Evolutionary conservation across 1,140 invertebrate species (phyloP).

Genomic region (Halictus rubicundus): DNA sequence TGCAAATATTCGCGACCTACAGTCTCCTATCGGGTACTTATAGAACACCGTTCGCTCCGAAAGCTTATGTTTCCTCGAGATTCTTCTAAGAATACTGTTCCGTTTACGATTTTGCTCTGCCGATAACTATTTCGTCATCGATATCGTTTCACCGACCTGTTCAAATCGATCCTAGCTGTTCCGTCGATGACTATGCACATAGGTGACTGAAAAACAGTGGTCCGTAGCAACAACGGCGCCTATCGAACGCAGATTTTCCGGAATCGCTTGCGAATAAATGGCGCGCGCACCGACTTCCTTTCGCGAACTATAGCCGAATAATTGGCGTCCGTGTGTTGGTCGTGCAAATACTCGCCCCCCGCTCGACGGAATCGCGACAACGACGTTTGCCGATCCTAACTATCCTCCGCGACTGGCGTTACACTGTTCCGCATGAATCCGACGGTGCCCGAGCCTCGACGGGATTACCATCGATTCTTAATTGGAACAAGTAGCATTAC

Average conservation of each 20-base stretch:
- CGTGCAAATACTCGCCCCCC: not conserved
- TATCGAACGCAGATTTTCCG: not conserved
- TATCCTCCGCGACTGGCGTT: not conserved
- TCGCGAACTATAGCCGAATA: slow-evolving; percentile 1
- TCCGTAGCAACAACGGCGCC: slow-evolving; percentile 5
- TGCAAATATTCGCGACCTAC: not conserved
- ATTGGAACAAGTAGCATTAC: not conserved
- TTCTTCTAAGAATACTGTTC: not conserved
- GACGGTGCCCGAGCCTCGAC: not conserved
- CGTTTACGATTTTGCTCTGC: not conserved
- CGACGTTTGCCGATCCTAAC: not conserved
- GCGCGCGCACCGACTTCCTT: not conserved
- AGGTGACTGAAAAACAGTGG: not conserved
- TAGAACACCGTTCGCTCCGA: not conserved
- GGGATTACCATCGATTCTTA: not conserved
- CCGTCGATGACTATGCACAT: not conserved
- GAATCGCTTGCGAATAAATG: too few species aligned
- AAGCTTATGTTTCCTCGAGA: slow-evolving; percentile 3
- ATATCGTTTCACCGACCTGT: too few species aligned
- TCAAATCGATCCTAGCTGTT: not conserved
- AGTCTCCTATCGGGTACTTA: slow-evolving; percentile 3
- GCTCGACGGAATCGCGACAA: not conserved
- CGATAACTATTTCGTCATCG: too few species aligned
- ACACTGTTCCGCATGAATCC: not conserved
- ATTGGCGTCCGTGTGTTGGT: slow-evolving; percentile 12